Evolutionary conservation across 2,797 vertebrate species (phyloP).

Genomic region (Pelobates cultripes): DNA sequence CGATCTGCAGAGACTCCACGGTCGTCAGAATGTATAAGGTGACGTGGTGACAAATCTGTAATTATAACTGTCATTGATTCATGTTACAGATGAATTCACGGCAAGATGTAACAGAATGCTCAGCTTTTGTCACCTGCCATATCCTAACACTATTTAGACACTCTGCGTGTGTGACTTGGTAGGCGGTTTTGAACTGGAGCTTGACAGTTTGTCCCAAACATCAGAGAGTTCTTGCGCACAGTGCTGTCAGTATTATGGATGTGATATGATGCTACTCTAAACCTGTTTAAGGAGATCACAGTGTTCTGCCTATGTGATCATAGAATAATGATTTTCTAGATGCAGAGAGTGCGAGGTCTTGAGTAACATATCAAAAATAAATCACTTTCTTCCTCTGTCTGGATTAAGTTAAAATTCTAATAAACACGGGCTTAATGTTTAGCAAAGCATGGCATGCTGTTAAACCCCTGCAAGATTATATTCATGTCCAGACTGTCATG

Average conservation of each 20-base stretch:
- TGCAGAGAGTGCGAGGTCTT: background rate
- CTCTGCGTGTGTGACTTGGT: background rate
- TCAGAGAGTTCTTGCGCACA: background rate
- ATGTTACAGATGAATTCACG: background rate
- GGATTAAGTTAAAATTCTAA: background rate
- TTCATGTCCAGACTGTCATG: no score
- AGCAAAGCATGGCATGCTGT: background rate
- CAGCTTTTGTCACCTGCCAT: slow-evolving; percentile 5
- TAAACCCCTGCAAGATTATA: no score
- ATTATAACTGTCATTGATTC: background rate
- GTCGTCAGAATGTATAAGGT: background rate
- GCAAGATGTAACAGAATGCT: background rate
- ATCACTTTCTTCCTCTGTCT: background rate
- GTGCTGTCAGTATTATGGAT: background rate
- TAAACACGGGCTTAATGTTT: background rate
- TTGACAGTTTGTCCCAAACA: background rate
- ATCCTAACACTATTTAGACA: background rate
- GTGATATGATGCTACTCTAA: background rate
- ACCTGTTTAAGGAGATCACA: background rate
- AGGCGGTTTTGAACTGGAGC: background rate
- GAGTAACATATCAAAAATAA: background rate
- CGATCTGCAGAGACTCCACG: background rate
- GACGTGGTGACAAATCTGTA: background rate
- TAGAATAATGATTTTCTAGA: background rate
- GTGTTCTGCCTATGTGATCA: background rate